phyloP scores from a whole-genome alignment of 2,797 vertebrate species.

The Malurus leucopterus region DNA sequence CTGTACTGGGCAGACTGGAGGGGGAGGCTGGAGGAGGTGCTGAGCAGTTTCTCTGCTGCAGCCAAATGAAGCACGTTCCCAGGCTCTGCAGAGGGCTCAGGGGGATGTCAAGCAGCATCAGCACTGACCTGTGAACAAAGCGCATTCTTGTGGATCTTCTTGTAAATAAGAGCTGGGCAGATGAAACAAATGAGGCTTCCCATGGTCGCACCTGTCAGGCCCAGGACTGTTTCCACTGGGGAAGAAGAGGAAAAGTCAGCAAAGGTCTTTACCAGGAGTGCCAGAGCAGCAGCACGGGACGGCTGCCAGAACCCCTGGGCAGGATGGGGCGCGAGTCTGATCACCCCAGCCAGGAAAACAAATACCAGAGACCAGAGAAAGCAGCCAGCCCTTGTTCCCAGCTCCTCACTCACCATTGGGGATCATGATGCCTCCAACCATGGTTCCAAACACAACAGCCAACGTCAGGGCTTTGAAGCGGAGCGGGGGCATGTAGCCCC shows the following conservation, averaged over 20 bases:
- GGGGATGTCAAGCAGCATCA: conserved; percentile 28
- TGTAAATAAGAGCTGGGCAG: conserved; percentile 94
- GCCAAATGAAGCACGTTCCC: not conserved
- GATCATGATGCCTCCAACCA: conserved; percentile 95
- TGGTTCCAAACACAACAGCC: conserved; percentile 93
- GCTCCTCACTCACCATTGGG: conserved; percentile 84
- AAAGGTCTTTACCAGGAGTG: not conserved
- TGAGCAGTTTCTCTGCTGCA: not conserved
- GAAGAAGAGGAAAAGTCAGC: conserved; percentile 16
- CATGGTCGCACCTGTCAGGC: conserved; percentile 95
- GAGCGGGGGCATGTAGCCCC: conserved; percentile 95
- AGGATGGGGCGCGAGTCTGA: not conserved
- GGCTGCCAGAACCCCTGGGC: not conserved
- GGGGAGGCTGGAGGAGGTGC: not conserved
- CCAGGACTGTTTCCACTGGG: conserved; percentile 93
- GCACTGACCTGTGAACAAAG: conserved; percentile 86
- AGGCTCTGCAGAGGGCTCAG: conserved; percentile 12
- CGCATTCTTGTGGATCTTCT: conserved; percentile 88
- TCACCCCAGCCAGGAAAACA: not conserved
- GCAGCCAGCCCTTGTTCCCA: not conserved
- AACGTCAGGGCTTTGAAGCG: conserved; percentile 95
- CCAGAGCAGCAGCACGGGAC: not conserved
- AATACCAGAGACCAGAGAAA: not conserved
- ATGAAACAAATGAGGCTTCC: conserved; percentile 98
- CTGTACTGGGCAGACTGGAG: not conserved